Evolutionary conservation across 2,888 invertebrate genomes (phyloP), one percentile per base, ranked within the genome.

Genomic region (Andricus curvator): DNA sequence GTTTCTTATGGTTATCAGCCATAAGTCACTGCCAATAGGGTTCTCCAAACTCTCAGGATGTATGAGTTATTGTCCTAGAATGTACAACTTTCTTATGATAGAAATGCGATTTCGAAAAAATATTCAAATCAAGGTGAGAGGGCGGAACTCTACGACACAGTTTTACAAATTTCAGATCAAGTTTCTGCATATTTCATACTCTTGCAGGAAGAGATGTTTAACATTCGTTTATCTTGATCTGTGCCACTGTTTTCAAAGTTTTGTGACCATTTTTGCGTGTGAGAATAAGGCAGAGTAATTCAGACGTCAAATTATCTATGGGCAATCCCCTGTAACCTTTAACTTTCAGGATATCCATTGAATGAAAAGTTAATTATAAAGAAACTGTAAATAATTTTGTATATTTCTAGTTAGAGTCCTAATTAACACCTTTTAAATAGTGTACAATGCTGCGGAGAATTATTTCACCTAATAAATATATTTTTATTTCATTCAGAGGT

Each of bases 1-100:
- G 70, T 51, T 56, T 29, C 74, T 74, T 74, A 74, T 74, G n/a
- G 15, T 74, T 74, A 74, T 74, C 74, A 74, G 37, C 74, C 15
- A 74, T 74, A 74, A 74, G 29, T 74, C 74, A 74, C 48, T 68
- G 25, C 17, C 74, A 33, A 74, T 74, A 37, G 74, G 56, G n/a
- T 70, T 56, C 56, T 74, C n/a, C 33, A 74, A 74, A 74, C 74
- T 74, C n/a, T 1, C 37, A 48, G 1, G 25, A 48, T 68, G 17
- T 68, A 68, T 74, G 56, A 74, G 33, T 37, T 74, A 74, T 56
- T 74, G 56, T 74, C 74, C 56, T 56, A 33, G 20, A 13, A 20
- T 29, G 33, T 56, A 51, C 74, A 60, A 33, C 51, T 56, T 60
- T n/a, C 56, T 56, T 22, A 13, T 0, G 51, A 56, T 33, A 74